Evolutionary conservation across 2,888 invertebrate genomes (phyloP), one percentile per base, ranked within the genome.

Genomic region (Deilephila elpenor): DNA sequence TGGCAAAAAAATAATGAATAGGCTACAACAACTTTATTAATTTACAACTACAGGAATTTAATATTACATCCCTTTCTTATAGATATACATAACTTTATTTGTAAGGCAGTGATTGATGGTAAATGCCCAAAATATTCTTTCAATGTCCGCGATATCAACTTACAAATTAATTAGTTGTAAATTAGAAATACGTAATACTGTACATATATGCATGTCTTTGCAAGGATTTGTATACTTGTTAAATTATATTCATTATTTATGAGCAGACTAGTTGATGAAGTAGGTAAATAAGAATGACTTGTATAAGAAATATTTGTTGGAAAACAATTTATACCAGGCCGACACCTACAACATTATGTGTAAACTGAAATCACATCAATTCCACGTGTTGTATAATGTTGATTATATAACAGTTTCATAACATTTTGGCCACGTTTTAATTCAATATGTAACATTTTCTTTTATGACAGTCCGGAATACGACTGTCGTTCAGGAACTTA

Each of bases 391-490:
- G 67, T 37, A 64, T 64, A 64, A 64, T 64, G 44, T 64, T n/a
- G 64, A 37, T 64, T 64, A 64, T 37, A 8, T 37, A 64, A 64
- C 37, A 37, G 37, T n/a, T 8, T 20, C 37, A 37, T 64, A 37
- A n/a, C 61, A 51, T 67, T n/a, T 67, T 67, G 44, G 51, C 25
- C 25, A 67, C 44, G 17, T 67, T 67, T 14, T 44, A 51, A 75
- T 67, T 19, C n/a, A 51, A 32, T 60, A 60, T 60, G 29, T 32
- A 44, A 56, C 56, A 19, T 56, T 56, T 56, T 56, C 19, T 17
- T n/a, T 56, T 56, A 19, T 56, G n/a, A 56, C n/a, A 56, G 8
- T 51, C 25, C 25, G 25, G 25, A 25, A 25, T 25, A 25, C 8
- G 51, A 8, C 4, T 51, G 4, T 51, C 17, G 7, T 51, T 17